Evolutionary conservation across 2,888 invertebrate species (phyloP).

Genomic region (Laothoe populi): DNA sequence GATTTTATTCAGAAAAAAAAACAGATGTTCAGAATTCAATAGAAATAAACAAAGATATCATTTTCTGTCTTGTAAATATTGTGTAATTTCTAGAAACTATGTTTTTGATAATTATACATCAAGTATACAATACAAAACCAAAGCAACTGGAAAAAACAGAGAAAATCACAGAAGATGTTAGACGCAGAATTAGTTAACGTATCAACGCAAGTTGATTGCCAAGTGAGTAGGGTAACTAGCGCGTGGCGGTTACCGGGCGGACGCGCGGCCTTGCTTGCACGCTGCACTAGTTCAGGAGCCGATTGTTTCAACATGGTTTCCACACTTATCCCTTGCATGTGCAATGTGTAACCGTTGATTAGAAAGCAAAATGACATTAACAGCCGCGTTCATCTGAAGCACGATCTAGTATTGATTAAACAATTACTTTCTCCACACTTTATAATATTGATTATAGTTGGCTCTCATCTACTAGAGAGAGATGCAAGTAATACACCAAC

Average conservation of each 20-base stretch:
- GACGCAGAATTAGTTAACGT: neutral
- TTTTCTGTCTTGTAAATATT: too few relatives aligned
- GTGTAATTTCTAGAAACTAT: too few relatives aligned
- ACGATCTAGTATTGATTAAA: neutral
- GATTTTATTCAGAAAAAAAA: neutral
- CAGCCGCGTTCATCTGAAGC: neutral
- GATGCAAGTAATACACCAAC: too few relatives aligned
- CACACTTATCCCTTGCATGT: slow-evolving; percentile 10
- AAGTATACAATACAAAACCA: too few relatives aligned
- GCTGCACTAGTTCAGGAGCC: neutral
- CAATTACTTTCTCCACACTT: neutral
- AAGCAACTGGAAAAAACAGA: neutral
- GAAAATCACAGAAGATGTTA: neutral
- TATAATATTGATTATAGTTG: too few relatives aligned
- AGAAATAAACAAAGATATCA: neutral
- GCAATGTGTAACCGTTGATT: slow-evolving; percentile 1
- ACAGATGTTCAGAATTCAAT: neutral
- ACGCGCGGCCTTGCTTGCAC: slow-evolving; percentile 9
- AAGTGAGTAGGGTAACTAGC: slow-evolving; percentile 1
- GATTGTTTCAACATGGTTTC: slow-evolving; percentile 15
- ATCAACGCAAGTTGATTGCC: neutral
- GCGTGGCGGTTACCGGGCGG: slow-evolving; percentile 18
- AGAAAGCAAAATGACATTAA: neutral
- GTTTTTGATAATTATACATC: too few relatives aligned
- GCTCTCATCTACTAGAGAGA: too few relatives aligned